Percentiles rank a stretch among this genome's conserved stretches.
Evolutionary conservation across 2,113 vertebrate genomes (phyloP).

Genomic region (Meriones unguiculatus): DNA sequence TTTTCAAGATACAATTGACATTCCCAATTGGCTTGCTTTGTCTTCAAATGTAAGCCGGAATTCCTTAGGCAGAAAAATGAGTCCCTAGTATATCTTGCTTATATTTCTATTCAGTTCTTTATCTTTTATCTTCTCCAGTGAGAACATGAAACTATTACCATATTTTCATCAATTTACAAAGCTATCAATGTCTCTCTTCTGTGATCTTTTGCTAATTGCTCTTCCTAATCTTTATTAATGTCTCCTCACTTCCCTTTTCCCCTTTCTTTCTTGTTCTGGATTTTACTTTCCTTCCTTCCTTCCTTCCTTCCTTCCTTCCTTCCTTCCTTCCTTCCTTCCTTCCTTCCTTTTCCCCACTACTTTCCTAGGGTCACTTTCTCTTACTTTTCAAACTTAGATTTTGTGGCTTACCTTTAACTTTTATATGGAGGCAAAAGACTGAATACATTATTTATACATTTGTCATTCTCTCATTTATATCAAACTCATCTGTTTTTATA

Average conservation of each 20-base stretch:
- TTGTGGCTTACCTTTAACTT: not conserved
- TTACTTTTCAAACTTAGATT: not conserved
- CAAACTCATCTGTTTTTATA: not conserved
- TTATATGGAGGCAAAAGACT: not conserved
- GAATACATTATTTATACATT: not conserved
- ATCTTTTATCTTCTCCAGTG: not conserved
- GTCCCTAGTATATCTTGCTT: not conserved
- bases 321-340: not conserved
- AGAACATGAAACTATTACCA: not conserved
- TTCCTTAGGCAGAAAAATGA: not conserved
- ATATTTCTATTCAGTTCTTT: not conserved
- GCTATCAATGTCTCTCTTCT: not conserved
- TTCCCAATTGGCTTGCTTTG: not conserved
- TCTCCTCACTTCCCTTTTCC: rapidly evolving
- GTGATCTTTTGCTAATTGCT: not conserved
- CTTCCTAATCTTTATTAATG: not conserved
- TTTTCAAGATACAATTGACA: not conserved
- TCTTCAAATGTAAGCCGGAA: not conserved
- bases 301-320: not conserved
- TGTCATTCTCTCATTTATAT: not conserved
- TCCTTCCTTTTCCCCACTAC: too few species aligned
- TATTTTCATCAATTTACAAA: not conserved
- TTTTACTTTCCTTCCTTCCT: not conserved
- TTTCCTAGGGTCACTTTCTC: not conserved
- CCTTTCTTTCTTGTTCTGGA: not conserved